Evolutionary conservation across 2,113 vertebrate species (phyloP).

Genomic region (Pholis gunnellus): DNA sequence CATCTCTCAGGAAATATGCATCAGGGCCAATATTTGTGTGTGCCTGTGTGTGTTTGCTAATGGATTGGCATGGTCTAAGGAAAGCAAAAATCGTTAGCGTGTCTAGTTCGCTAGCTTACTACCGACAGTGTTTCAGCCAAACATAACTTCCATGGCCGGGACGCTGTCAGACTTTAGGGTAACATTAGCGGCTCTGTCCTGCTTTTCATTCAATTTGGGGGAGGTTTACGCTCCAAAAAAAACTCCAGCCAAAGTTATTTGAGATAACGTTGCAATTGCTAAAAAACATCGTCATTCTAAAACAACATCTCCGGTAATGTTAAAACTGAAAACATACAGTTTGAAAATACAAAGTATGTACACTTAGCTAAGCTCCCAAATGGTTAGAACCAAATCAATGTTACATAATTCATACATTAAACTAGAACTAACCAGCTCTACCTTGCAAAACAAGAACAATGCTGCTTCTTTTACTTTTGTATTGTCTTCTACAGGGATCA

Average conservation of each 20-base stretch:
- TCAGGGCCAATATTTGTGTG: not conserved
- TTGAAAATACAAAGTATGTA: too few relatives aligned
- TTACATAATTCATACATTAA: too few relatives aligned
- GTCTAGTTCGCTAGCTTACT: not conserved
- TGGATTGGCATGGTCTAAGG: not conserved
- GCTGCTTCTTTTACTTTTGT: not conserved
- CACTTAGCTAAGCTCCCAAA: too few relatives aligned
- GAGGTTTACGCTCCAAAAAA: not conserved
- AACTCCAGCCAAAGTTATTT: not conserved
- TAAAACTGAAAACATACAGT: too few relatives aligned
- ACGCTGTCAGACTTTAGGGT: not conserved
- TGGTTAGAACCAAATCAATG: too few relatives aligned
- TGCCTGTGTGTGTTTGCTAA: not conserved
- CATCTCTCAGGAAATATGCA: conserved; percentile 3
- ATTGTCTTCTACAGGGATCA: not conserved
- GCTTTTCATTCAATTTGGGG: not conserved
- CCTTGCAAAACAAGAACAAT: not conserved
- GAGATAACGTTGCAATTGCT: not conserved
- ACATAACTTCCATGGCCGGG: too few relatives aligned
- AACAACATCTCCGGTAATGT: too few relatives aligned
- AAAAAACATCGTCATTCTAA: too few relatives aligned
- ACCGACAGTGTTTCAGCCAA: not conserved
- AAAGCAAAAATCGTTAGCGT: not conserved
- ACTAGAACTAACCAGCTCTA: too few relatives aligned
- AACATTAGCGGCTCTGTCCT: not conserved